A percentile compares a stretch with the other conserved stretches of the same genome.
Evolutionary conservation across 2,888 invertebrate species (phyloP).

Genomic region (Hoplodrina blanda): DNA sequence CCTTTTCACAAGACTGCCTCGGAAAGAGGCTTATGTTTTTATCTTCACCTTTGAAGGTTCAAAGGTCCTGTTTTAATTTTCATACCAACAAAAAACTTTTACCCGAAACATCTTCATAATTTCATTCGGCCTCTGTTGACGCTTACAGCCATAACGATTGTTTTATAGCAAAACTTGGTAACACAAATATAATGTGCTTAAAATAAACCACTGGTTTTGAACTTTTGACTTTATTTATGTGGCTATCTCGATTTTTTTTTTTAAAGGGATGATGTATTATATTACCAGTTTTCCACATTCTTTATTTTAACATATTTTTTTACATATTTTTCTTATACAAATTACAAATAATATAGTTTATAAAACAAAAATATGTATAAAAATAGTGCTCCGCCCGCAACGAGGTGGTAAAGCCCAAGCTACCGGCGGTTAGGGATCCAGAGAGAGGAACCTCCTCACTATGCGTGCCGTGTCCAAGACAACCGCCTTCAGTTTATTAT

Average conservation of each 20-base stretch:
- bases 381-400: no score
- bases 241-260: neutral
- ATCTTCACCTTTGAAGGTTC: conserved; percentile 20
- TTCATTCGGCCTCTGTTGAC: conserved; percentile 25
- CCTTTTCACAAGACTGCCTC: conserved; percentile 14
- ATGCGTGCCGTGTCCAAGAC: no score
- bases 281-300: no score
- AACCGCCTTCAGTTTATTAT: no score
- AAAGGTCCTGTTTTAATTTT: conserved; percentile 22
- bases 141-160: conserved; percentile 11
- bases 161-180: conserved; percentile 34
- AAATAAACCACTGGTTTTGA: neutral
- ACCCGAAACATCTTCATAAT: conserved; percentile 24
- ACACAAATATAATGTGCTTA: conserved; percentile 20
- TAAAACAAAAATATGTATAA: no score
- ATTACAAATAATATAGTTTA: no score
- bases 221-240: neutral
- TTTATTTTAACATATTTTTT: no score
- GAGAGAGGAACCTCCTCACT: no score
- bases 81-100: conserved; percentile 7
- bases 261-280: no score
- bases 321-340: no score
- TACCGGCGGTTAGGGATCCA: no score
- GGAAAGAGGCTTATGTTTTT: conserved; percentile 30
- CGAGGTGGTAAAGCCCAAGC: no score